Evolutionary conservation across 2,888 invertebrate species (phyloP).

Genomic region (Luperina testacea): DNA sequence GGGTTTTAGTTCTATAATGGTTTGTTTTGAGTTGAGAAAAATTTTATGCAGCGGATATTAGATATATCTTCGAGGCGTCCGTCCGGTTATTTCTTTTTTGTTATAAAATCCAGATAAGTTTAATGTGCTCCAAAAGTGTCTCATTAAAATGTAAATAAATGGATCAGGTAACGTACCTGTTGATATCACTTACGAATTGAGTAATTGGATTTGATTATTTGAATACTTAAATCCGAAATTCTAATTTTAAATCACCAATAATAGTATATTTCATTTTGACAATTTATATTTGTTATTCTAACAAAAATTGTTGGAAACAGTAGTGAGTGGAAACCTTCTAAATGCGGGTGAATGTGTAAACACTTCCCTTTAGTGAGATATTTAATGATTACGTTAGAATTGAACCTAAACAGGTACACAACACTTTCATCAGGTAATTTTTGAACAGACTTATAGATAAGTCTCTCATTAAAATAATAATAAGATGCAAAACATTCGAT

Average conservation of each 20-base stretch:
- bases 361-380: not conserved
- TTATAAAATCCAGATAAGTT: not conserved
- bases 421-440: not conserved
- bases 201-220: not conserved
- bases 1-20: slow-evolving; percentile 18
- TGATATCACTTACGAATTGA: not conserved
- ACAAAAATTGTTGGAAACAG: not conserved
- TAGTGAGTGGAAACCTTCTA: not conserved
- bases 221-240: not conserved
- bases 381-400: not conserved
- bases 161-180: not conserved
- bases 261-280: not conserved
- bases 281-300: not conserved
- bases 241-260: not conserved
- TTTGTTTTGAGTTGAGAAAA: slow-evolving; percentile 19
- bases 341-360: not conserved
- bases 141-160: not conserved
- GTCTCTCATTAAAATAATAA: not conserved
- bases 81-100: not conserved
- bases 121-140: not conserved
- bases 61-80: not conserved
- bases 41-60: not conserved
- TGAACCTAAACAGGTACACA: not conserved
- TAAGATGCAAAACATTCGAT: not conserved
- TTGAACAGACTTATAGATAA: not conserved